A percentile compares a stretch with the other conserved stretches of the same genome.
Evolutionary conservation across 1,140 invertebrate species (phyloP).

Genomic region (Heliconius hermathena): DNA sequence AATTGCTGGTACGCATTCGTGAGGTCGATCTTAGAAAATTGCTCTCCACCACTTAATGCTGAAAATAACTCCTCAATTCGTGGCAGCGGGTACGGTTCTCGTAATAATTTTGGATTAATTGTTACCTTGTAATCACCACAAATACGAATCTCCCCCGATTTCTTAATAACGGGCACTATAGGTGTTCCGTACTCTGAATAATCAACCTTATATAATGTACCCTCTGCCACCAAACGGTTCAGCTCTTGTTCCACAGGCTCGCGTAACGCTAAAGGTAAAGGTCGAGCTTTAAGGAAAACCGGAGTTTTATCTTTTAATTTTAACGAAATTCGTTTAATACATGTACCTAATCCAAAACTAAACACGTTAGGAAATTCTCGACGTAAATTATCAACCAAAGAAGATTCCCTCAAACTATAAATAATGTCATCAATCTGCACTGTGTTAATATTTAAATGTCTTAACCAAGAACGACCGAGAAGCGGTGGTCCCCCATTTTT

Average conservation of each 20-base stretch:
- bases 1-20: no score
- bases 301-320: no score
- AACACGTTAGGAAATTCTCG: constrained; percentile 36
- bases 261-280: constrained; percentile 1
- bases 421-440: constrained; percentile 16
- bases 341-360: constrained; percentile 25
- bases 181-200: constrained; percentile 48
- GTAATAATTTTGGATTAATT: constrained; percentile 45
- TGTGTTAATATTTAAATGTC: background rate
- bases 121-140: constrained; percentile 52
- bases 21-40: no score
- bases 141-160: constrained; percentile 45
- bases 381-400: background rate
- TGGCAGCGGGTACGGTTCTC: constrained; percentile 47
- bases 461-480: constrained; percentile 18
- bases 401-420: no score
- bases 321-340: no score
- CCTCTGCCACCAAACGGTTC: constrained; percentile 21
- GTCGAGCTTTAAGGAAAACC: background rate
- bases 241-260: no score
- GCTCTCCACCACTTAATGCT: constrained; percentile 29
- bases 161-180: constrained; percentile 43
- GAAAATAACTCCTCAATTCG: constrained; percentile 57
- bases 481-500: constrained; percentile 34
- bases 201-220: constrained; percentile 41